These are phyloP conservation scores for Crenuchus spilurus DNA, from an alignment of 2,797 vertebrate genomes.

Conservation along the genomic window DNA sequence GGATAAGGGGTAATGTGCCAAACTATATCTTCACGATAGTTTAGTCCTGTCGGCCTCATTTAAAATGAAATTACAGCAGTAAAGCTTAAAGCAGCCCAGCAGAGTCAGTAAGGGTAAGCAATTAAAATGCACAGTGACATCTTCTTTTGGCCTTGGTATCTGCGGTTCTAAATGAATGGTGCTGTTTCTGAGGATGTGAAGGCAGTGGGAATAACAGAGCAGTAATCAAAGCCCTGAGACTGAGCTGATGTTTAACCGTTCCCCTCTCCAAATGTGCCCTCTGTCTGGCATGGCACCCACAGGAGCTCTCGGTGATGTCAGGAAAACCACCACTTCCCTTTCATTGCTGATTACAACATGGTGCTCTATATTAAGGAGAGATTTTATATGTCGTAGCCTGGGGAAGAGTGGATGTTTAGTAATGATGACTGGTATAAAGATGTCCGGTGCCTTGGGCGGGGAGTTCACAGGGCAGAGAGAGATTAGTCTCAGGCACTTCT, in stretches of 20 bases:
- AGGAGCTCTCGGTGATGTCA: slow-evolving; percentile 20
- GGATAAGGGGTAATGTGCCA: too few relatives aligned
- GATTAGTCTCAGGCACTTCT: not conserved
- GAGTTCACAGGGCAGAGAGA: slow-evolving; percentile 8
- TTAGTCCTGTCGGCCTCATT: too few relatives aligned
- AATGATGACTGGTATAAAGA: not conserved
- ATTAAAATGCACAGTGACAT: not conserved
- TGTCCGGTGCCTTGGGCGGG: not conserved
- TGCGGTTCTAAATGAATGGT: slow-evolving; percentile 9
- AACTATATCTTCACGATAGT: too few relatives aligned
- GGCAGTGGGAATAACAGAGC: not conserved
- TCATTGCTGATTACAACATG: slow-evolving; percentile 21
- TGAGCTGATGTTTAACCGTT: slow-evolving; percentile 28
- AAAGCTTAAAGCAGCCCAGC: not conserved
- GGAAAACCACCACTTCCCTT: slow-evolving; percentile 22
- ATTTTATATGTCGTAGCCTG: slow-evolving; percentile 6
- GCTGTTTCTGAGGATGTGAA: slow-evolving; percentile 8
- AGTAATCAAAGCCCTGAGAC: slow-evolving; percentile 14
- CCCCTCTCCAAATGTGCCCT: slow-evolving; percentile 1
- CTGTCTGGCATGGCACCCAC: slow-evolving; percentile 2
- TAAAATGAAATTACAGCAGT: not conserved
- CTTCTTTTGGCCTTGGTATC: not conserved
- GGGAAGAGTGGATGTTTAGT: slow-evolving; percentile 25
- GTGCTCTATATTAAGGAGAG: slow-evolving; percentile 19
- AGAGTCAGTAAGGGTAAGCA: not conserved